A percentile compares a stretch with the other conserved stretches of the same genome.
phyloP scores from a whole-genome alignment of 1,140 invertebrate genomes.

The Drosophila neocordata region DNA sequence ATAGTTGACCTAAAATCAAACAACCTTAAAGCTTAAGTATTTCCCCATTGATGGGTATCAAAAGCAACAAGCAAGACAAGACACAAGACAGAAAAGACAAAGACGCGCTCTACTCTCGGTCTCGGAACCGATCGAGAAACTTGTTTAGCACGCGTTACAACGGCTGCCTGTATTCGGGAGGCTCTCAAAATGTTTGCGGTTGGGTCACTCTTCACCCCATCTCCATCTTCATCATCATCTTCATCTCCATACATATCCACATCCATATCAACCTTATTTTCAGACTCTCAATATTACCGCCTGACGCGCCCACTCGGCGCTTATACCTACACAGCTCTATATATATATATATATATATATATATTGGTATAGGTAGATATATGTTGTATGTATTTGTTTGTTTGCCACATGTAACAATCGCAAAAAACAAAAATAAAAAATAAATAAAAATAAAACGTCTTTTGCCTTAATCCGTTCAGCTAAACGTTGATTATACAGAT shows the following conservation, averaged over 20 bases:
- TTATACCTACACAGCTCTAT: not conserved
- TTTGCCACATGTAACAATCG: conserved; percentile 57
- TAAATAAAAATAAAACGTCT: conserved; percentile 33
- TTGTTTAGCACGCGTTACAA: conserved; percentile 80
- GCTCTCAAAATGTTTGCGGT: conserved; percentile 74
- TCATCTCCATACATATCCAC: not conserved
- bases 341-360: not conserved
- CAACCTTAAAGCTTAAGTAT: conserved; percentile 12
- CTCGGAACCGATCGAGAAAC: conserved; percentile 70
- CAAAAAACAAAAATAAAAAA: conserved; percentile 30
- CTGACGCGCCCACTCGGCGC: not conserved
- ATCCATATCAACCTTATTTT: not conserved
- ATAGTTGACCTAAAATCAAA: no score
- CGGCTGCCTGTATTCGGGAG: conserved; percentile 73
- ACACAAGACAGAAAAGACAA: conserved; percentile 55
- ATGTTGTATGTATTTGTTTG: conserved; percentile 54
- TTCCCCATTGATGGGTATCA: conserved; percentile 26
- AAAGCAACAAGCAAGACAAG: conserved; percentile 9
- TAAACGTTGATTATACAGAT: conserved; percentile 60
- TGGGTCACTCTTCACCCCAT: conserved; percentile 46
- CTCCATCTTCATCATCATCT: not conserved
- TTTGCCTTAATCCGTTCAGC: conserved; percentile 56
- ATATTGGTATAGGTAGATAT: not conserved
- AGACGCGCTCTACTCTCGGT: conserved; percentile 49
- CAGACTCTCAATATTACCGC: not conserved